Evolutionary conservation across 2,888 invertebrate genomes (phyloP).

Genomic region (Neoitamus cyanurus): DNA sequence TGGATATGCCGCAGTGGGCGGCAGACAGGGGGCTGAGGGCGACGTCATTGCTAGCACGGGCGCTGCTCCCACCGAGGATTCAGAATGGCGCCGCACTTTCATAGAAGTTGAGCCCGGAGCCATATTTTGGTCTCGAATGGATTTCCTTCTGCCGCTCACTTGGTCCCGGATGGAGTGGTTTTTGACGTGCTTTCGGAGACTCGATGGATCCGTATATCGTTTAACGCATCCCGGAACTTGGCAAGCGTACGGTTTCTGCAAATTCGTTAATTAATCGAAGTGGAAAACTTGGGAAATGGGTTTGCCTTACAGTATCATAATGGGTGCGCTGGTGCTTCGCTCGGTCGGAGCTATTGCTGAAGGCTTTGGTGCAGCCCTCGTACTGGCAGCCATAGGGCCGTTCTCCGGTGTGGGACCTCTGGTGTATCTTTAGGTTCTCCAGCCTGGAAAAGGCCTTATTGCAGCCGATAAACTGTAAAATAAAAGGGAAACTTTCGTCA

Average conservation of each 20-base stretch:
- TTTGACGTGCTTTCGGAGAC: slow-evolving; percentile 91
- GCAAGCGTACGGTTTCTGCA: slow-evolving; percentile 91
- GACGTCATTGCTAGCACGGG: slow-evolving; percentile 50
- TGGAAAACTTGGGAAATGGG: background rate
- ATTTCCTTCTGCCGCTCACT: slow-evolving; percentile 54
- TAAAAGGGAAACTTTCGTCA: slow-evolving; percentile 45
- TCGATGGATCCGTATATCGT: slow-evolving; percentile 94
- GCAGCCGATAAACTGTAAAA: slow-evolving; percentile 88
- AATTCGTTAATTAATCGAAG: slow-evolving; percentile 46
- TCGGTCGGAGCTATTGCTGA: slow-evolving; percentile 97
- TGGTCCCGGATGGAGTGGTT: slow-evolving; percentile 71
- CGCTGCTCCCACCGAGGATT: slow-evolving; percentile 57
- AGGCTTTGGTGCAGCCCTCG: slow-evolving; percentile 92
- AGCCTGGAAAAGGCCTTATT: slow-evolving; percentile 95
- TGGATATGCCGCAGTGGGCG: slow-evolving; percentile 49
- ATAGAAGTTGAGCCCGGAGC: slow-evolving; percentile 26
- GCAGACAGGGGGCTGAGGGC: slow-evolving; percentile 34
- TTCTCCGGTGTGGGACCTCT: slow-evolving; percentile 95
- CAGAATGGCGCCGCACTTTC: slow-evolving; percentile 61
- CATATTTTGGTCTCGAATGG: slow-evolving; percentile 50
- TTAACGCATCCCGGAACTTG: slow-evolving; percentile 88
- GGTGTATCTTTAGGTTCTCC: slow-evolving; percentile 98
- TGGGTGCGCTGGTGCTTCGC: slow-evolving; percentile 99
- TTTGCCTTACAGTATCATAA: slow-evolving; percentile 88
- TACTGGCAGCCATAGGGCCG: slow-evolving; percentile 96